Evolutionary conservation across 2,797 vertebrate species (phyloP), one percentile per base, ranked within the genome.

Genomic region (Tapirus indicus): DNA sequence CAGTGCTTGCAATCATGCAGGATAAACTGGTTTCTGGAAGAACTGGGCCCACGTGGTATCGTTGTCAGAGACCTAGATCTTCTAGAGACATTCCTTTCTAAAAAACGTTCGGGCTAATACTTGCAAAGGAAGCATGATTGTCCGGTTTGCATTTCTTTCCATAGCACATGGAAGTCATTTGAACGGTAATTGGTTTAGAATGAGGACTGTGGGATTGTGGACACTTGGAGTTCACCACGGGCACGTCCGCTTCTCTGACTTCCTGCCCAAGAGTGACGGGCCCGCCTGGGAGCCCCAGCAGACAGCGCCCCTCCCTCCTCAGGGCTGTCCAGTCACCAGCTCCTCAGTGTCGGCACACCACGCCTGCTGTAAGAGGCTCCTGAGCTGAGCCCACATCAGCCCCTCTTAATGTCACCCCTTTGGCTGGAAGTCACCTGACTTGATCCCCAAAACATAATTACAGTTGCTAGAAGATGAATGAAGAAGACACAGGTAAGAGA

Each of bases 21-120:
- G 52, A n/a, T 32, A 71, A 58, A 23, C 29, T 18, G 14, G 21
- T 60, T 97, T 83, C 58, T 86, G 52, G 38, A 69, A 83, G 35
- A n/a, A 88, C 0, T 52, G n/a, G 23, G 16, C 60, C 88, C 9
- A 8, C 2, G 0, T 20, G 7, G 54, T 35, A 17, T 7, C 38
- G n/a, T 75, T 93, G 87, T 95, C 94, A 68, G 84, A 92, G 47
- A 84, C 38, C 52, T 58, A 71, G 62, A 80, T 98, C 89, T 97
- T 87, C 41, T 21, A 85, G 8, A 78, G 13, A 93, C 85, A 52
- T 90, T 88, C 72, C 94, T 95, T 54, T 44, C 72, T 62, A 64
- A 52, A 56, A 58, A 4, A 21, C 11, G 13, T 20, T 10, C 71
- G 82, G 77, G 66, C 64, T 77, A 71, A 44, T 66, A 69, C 64